Evolutionary conservation across 2,888 invertebrate species (phyloP).

Genomic region (Drosophila phalerata): DNA sequence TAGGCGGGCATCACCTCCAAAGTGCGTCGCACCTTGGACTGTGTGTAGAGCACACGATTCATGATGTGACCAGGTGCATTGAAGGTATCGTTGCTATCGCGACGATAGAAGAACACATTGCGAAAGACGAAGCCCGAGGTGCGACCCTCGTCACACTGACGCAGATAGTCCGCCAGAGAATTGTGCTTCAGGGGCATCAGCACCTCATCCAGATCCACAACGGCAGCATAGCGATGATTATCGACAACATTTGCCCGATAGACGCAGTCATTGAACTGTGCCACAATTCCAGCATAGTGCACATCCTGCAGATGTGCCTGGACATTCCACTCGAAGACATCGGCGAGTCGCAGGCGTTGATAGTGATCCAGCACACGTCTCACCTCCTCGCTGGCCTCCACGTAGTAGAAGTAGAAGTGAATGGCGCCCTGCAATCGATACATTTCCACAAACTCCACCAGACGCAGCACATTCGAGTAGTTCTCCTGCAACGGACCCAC

Average conservation of each 20-base stretch:
- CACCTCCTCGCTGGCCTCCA: constrained; percentile 83
- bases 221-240: constrained; percentile 91
- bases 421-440: constrained; percentile 85
- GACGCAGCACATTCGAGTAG: constrained; percentile 85
- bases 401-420: constrained; percentile 86
- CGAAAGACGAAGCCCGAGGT: constrained; percentile 85
- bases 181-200: constrained; percentile 92
- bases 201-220: constrained; percentile 95
- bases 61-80: constrained; percentile 74
- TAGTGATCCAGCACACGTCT: constrained; percentile 84
- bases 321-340: constrained; percentile 85
- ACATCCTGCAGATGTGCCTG: constrained; percentile 83
- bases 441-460: constrained; percentile 86
- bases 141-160: constrained; percentile 80
- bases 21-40: constrained; percentile 83
- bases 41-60: constrained; percentile 84
- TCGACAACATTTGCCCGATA: constrained; percentile 92
- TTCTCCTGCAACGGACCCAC: constrained; percentile 85
- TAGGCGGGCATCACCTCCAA: constrained; percentile 87
- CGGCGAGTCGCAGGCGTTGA: constrained; percentile 72
- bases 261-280: constrained; percentile 96
- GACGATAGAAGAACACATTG: constrained; percentile 86
- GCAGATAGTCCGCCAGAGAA: constrained; percentile 87
- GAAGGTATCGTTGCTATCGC: constrained; percentile 85
- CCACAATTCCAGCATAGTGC: constrained; percentile 91